Base-by-base conservation (phyloP, 2,113 vertebrate species). In the Colaptes auratus region DNA sequence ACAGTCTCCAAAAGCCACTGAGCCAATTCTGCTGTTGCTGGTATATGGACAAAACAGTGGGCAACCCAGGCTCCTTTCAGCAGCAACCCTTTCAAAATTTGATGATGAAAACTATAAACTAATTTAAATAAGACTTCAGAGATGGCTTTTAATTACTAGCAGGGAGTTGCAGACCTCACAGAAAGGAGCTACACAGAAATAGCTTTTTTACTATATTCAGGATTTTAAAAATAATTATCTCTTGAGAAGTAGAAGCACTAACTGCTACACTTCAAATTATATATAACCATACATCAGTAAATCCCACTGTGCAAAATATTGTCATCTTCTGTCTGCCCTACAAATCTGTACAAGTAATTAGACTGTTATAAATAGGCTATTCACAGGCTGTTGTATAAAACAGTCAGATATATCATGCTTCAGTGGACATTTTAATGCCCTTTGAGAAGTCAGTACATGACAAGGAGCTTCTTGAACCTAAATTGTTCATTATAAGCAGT, bases 401-500 rank as follows among this genome's bases (percentile, higher is more conserved):
- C 24, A 86, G 65, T 74, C 61, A 70, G 42, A 39, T 87, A 52
- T 63, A 85, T 52, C 73, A 83, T 0, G 1, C 66, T 78, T 88
- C 70, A 73, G 44, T 90, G 72, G 59, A n/a, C 71, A 84, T 86
- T 86, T 93, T 86, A 92, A 94, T 86, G 89, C n/a, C 25, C 70
- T 91, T 75, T 79, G 70, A 84, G 58, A 91, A 93, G 58, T 2
- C 6, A 2, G 27, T 71, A 31, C 12, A 64, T 19, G 77, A n/a
- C 48, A 73, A 88, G 30, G 46, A 92, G 86, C 77, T 95, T 87
- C 86, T 91, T 96, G 87, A 96, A 85, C 92, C 80, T 91, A 67
- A 92, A 96, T 90, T 94, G 86, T 90, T 94, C 63, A 36, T 93
- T 93, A 15, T 44, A 87, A 86, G 66, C 88, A 91, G 71, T 88